Conservation (phyloP, 2,113 vertebrate genomes). For the Cyprinodon variegatus region DNA sequence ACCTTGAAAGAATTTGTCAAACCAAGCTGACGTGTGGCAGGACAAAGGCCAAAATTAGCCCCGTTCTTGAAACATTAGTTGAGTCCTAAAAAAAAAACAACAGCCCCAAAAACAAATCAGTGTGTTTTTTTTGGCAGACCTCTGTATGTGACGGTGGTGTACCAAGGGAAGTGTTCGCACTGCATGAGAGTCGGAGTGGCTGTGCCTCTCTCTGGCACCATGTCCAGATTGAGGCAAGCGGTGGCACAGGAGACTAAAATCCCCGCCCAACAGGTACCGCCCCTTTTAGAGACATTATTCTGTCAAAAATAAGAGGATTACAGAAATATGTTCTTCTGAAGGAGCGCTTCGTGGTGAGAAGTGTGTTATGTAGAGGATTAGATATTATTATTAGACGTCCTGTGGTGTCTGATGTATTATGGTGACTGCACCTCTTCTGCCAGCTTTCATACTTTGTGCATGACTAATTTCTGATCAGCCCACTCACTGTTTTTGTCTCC, state of each 20-base stretch:
- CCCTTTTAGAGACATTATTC: background rate
- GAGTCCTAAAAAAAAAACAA: constrained; percentile 30
- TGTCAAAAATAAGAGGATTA: constrained; percentile 1
- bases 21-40: constrained; percentile 25
- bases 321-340: background rate
- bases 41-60: constrained; percentile 62
- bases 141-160: constrained; percentile 94
- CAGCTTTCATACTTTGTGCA: background rate
- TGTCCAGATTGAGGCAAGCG: constrained; percentile 91
- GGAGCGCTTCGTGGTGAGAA: background rate
- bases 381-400: too few species aligned
- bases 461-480: background rate
- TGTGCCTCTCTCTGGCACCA: constrained; percentile 89
- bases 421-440: background rate
- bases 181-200: constrained; percentile 97
- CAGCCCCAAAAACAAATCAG: constrained; percentile 10
- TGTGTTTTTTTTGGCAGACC: constrained; percentile 80
- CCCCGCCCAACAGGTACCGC: constrained; percentile 89
- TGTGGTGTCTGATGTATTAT: background rate
- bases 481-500: constrained; percentile 10
- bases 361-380: background rate
- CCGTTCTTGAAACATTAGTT: constrained; percentile 24
- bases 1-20: constrained; percentile 17
- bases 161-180: constrained; percentile 96
- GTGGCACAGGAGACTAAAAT: constrained; percentile 96